Conservation (phyloP, 2,797 vertebrate genomes). For the Danio kyathit region DNA sequence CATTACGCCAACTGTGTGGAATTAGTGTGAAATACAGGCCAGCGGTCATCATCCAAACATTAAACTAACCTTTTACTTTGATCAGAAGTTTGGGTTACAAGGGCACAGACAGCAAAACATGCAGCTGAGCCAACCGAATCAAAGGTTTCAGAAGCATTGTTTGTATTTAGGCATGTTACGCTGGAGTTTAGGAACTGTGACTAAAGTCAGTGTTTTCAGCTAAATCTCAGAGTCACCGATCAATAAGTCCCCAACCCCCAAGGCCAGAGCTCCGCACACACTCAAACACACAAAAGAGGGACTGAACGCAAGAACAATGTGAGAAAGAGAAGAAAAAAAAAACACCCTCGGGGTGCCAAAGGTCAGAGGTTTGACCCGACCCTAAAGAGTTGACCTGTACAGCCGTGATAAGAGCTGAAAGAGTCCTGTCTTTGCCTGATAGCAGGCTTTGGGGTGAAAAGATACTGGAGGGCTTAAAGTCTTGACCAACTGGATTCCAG, state of each 20-base stretch:
- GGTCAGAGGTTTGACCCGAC: slow-evolving; percentile 78
- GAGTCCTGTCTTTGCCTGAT: slow-evolving; percentile 79
- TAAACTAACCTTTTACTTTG: slow-evolving; percentile 43
- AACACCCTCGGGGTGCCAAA: slow-evolving; percentile 58
- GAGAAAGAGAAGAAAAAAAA: slow-evolving; percentile 55
- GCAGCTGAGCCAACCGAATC: slow-evolving; percentile 26
- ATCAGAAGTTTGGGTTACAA: slow-evolving; percentile 33
- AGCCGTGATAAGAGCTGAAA: slow-evolving; percentile 78
- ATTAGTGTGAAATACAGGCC: slow-evolving; percentile 28
- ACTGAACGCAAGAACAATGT: slow-evolving; percentile 58
- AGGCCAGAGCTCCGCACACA: slow-evolving; percentile 41
- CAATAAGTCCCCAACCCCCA: slow-evolving; percentile 48
- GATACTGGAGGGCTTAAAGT: slow-evolving; percentile 61
- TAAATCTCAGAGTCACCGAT: slow-evolving; percentile 29
- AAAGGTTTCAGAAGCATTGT: slow-evolving; percentile 21
- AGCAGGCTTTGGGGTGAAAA: slow-evolving; percentile 64
- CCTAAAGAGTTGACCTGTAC: slow-evolving; percentile 73
- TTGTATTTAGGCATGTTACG: slow-evolving; percentile 27
- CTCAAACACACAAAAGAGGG: slow-evolving; percentile 53
- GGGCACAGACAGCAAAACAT: slow-evolving; percentile 36
- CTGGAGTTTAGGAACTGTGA: slow-evolving; percentile 37
- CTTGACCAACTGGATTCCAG: slow-evolving; percentile 62
- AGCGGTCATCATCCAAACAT: slow-evolving; percentile 25
- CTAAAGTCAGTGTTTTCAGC: slow-evolving; percentile 37
- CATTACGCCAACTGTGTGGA: slow-evolving; percentile 10